Evolutionary conservation across 2,797 vertebrate genomes (phyloP), one percentile per base, ranked within the genome.

Genomic region (Falco peregrinus): DNA sequence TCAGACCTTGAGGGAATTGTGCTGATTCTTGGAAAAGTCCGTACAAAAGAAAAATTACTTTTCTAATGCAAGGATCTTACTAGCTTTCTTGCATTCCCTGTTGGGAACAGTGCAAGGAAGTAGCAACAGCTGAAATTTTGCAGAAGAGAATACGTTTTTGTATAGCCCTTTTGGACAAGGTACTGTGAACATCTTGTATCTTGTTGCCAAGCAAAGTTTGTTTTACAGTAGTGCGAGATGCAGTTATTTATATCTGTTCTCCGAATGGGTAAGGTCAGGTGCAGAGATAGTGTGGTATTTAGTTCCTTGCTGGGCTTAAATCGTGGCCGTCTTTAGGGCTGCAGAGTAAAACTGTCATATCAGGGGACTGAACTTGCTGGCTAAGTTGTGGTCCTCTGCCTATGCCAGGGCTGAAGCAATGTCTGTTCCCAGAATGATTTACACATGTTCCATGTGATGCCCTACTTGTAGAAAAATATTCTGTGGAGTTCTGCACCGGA

Each of bases 91-190:
- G 11, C 13, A 24, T 57, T 85, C 14, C 13, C 4, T 39, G 0
- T 16, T 64, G 35, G 22, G 6, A 9, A 11, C 0, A 0, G 16
- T 10, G 4, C 2, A 2, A 5, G 18, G 6, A 69, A 54, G 29
- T 6, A 93, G 43, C 43, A 79, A 41, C 59, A 76, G 25, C 39
- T 79, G 47, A 67, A 59, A 48, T 37, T 79, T 25, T n/a, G 35
- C 17, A 25, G 60, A 59, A 65, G 21, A 69, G 6, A 26, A 26
- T 51, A 16, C 25, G 1, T 57, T 68, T 87, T 86, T 82, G 3
- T 41, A 5, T 54, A 85, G 33, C 14, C 47, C 19, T 16, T 18
- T 45, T 6, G 45, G 28, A 45, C 0, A 2, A 69, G 45, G 43
- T 41, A 53, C 24, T 50, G 19, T 47, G 50, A 63, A 47, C 25